phyloP scores from a whole-genome alignment of 2,888 invertebrate species.

The Leptopilina syphax region DNA sequence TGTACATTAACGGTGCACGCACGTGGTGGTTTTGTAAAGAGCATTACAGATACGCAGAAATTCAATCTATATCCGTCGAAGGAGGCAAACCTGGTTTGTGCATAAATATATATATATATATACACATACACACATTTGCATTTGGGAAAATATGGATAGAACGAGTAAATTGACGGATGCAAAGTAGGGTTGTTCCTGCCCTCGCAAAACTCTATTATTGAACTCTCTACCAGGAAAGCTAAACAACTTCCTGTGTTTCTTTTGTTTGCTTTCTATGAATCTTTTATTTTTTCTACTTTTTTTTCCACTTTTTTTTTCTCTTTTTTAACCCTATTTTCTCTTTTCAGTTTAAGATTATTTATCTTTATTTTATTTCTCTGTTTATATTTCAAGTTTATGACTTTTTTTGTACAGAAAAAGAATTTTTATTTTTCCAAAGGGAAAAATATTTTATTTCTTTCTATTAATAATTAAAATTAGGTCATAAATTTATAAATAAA shows the following conservation, averaged over 20 bases:
- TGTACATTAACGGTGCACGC: conserved; percentile 56
- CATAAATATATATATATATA: background rate
- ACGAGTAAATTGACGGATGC: conserved; percentile 37
- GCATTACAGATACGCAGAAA: conserved; percentile 58
- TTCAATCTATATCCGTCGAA: conserved; percentile 59
- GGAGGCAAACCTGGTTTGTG: conserved; percentile 56
- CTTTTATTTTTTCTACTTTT: background rate
- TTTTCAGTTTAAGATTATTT: too few species aligned
- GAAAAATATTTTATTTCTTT: too few species aligned
- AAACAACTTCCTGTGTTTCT: background rate
- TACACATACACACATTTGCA: conserved; percentile 37
- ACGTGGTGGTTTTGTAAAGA: conserved; percentile 60
- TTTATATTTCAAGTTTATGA: too few species aligned
- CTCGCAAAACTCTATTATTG: background rate
- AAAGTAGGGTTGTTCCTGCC: conserved; percentile 27
- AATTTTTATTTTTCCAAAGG: too few species aligned
- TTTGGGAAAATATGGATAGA: conserved; percentile 34
- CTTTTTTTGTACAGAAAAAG: too few species aligned
- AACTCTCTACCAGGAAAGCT: background rate
- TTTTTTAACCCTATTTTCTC: background rate
- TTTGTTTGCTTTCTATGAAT: background rate
- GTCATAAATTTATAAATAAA: too few species aligned
- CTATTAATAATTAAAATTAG: too few species aligned
- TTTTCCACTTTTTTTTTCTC: too few species aligned
- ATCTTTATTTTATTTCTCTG: too few species aligned